These are phyloP conservation scores for Clarias fuscus DNA, from an alignment of 2,797 vertebrate species.

Conservation along the genomic window DNA sequence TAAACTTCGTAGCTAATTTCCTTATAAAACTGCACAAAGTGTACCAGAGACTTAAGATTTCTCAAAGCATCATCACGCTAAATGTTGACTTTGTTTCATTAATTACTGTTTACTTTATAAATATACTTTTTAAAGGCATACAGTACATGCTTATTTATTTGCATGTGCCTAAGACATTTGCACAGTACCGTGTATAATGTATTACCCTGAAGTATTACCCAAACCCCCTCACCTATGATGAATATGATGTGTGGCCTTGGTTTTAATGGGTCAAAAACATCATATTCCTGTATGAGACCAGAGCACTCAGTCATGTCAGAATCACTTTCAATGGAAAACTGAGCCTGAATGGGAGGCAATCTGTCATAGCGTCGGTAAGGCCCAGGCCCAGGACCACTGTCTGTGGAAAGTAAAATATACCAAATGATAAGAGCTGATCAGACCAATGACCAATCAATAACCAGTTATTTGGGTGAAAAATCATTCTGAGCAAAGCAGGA, in stretches of 20 bases:
- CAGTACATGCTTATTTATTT: no score
- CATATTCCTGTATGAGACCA: conserved; percentile 73
- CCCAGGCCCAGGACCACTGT: conserved; percentile 47
- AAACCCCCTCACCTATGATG: conserved; percentile 65
- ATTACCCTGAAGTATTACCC: neutral
- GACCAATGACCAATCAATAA: no score
- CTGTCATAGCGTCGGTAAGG: conserved; percentile 60
- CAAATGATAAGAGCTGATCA: neutral
- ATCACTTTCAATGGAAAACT: conserved; percentile 75
- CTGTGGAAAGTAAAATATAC: conserved; percentile 36
- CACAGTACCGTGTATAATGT: no score
- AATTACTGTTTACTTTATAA: no score
- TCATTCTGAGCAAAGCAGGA: neutral
- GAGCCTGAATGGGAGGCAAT: conserved; percentile 67
- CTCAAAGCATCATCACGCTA: no score
- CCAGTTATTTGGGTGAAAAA: neutral
- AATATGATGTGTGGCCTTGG: conserved; percentile 70
- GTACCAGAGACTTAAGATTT: no score
- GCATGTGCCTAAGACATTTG: no score
- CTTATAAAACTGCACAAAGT: no score
- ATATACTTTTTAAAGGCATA: no score
- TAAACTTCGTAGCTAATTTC: no score
- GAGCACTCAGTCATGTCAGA: conserved; percentile 72
- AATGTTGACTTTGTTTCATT: no score
- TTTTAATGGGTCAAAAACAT: conserved; percentile 68